Base-by-base conservation (phyloP, 2,113 vertebrate genomes). In the Lynx canadensis region DNA sequence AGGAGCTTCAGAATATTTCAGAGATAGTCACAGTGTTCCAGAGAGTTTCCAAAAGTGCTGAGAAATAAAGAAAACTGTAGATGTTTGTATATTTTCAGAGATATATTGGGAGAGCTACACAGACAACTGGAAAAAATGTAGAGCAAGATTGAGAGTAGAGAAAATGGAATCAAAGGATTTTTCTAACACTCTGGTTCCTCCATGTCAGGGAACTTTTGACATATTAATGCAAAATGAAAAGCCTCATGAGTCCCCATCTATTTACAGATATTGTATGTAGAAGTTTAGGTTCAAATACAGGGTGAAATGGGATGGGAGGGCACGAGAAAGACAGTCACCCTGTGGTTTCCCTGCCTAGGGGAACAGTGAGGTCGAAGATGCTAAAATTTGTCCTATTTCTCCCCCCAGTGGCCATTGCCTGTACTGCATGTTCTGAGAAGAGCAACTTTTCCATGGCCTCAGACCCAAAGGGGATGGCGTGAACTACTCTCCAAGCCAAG, bases 351-450 rank as follows among this genome's bases (percentile, higher is more conserved):
- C 23, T 80, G 69, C 4, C 2, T 23, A 29, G 13, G 0, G 11
- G 12, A 36, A 12, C 1, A 3, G 19, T n/a, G 2, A 4, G 12
- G 23, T 36, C 21, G 29, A 86, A 88, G 82, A 50, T 6, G 5
- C 36, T 66, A 13, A 83, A 27, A 25, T 71, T 21, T 38, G 41
- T 36, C 80, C 79, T 50, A 5, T n/a, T 89, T 38, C 71, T 48
- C 66, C 91, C 8, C 13, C 8, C 4, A 45, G 73, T 73, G 91
- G 57, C 18, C 60, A 55, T 86, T 16, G 33, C 15, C 94, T 94
- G 7, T 66, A 78, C 87, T 95, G 78, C 55, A 65, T 7, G 29
- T 84, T 80, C 76, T 93, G 81, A 68, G 83, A 94, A 78, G 6
- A 2, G 9, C 29, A 38, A n/a, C 8, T 9, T 52, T 31, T 91